Conservation (phyloP, 2,113 vertebrate genomes). For the Oreochromis aureus region DNA sequence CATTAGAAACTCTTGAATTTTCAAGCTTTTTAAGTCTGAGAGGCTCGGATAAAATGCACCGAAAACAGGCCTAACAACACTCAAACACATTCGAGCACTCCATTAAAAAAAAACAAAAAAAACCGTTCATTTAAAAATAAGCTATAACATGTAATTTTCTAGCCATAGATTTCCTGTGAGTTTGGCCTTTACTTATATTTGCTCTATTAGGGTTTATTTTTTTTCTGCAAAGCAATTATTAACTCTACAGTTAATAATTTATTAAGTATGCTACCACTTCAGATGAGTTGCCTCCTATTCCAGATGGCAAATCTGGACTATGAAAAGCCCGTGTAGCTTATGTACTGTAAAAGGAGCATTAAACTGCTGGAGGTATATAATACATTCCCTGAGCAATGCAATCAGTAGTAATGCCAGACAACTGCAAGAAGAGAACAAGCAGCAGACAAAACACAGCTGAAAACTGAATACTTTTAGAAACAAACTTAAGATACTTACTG, state of each 20-base stretch:
- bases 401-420: not conserved
- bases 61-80: not conserved
- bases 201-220: not conserved
- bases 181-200: not conserved
- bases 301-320: not conserved
- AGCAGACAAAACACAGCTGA: not conserved
- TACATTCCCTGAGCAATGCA: not conserved
- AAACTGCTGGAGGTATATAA: not conserved
- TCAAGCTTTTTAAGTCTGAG: not conserved
- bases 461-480: not conserved
- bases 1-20: not conserved
- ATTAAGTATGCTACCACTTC: not conserved
- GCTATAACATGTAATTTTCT: not conserved
- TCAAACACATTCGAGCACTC: not conserved
- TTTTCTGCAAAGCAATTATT: not conserved
- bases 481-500: not conserved
- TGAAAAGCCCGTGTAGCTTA: not conserved
- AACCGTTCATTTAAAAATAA: not conserved
- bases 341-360: not conserved
- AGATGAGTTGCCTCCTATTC: not conserved
- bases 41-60: not conserved
- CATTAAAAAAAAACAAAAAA: not conserved
- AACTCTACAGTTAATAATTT: not conserved
- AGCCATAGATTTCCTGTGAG: not conserved
- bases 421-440: not conserved